Evolutionary conservation across 2,113 vertebrate species (phyloP), one percentile per base, ranked within the genome.

Genomic region (Neodontobutis hainanensis): DNA sequence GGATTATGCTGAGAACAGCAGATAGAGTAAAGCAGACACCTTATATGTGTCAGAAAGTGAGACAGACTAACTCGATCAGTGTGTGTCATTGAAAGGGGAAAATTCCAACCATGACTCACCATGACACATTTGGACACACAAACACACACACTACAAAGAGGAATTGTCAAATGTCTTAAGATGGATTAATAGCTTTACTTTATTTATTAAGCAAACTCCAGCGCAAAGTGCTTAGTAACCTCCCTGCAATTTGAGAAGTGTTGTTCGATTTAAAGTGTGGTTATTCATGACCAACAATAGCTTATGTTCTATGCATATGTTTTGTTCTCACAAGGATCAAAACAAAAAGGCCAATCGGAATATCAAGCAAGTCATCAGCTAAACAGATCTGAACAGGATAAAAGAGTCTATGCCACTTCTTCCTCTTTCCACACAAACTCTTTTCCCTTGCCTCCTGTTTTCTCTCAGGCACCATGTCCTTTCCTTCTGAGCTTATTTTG

Each of bases 31-130:
- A 83, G 68, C 48, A 80, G 49, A 58, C 63, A 4, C 72, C 52
- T 48, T 71, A 77, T 51, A 63, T 73, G 58, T 47, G 49, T 73
- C 71, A 85, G 79, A 70, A 70, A 73, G 62, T 60, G 70, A 80
- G 65, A 76, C 86, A 65, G 71, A 52, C 43, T 65, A 52, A 50
- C 58, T 62, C 11, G 72, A 79, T 78, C 75, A 71, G 72, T 51
- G 68, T 85, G 82, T 82, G 79, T 87, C 84, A 84, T 83, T 78
- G 40, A 59, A 51, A 58, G 71, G 62, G 62, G 72, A 81, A 72
- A 48, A 58, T 15, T 75, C 36, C 12, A 53, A 62, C 36, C 11
- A 0, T 85, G 77, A 85, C 64, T 89, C 81, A 87, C 19, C 8
- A 14, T 73, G 70, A 75, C 66, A 65, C 56, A 77, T 66, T 65